Base-by-base conservation (phyloP, 1,140 invertebrate species). In the Danaus plexippus region DNA sequence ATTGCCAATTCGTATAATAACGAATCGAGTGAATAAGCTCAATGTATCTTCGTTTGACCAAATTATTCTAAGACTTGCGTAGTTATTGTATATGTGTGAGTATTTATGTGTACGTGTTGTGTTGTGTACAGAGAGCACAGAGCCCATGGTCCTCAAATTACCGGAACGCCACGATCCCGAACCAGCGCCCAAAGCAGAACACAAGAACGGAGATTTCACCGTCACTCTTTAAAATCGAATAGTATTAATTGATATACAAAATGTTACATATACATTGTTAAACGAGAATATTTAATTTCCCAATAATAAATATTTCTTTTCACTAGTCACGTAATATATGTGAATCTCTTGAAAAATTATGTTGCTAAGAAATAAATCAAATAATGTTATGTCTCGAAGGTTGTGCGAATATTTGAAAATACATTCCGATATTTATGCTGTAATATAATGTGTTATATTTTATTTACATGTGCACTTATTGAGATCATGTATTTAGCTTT, bases 131-230 rank as follows among this genome's bases (percentile, higher is more conserved):
- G 83, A 86, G 67, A 84, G 79, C 65, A 68, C 67, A 55, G 83
- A 86, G 53, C 77, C 71, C 15, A 50, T 83, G 64, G 66, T 81
- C 15, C 64, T 84, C 61, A 84, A 82, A 68, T 67, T 84, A 61
- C 82, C 80, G 1, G 74, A 75, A n/a, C 67, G 73, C 22, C 58
- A 71, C 7, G 59, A 67, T 15, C 57, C 66, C 11, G 70, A 72
- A 61, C 64, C 64, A 1, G 61, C 55, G 12, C 68, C 72, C 0
- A 81, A 80, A 59, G 74, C 79, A 0, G 77, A 82, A 58, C 73
- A 84, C 47, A 81, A 71, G 49, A 79, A 86, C 49, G 83, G 80
- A 15, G 83, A 86, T 57, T 86, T 75, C 57, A 86, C 83, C 44
- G 83, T 86, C 52, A 86, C 83, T 2, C 62, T 86, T 43, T 86